Evolutionary conservation across 2,888 invertebrate species (phyloP), one percentile per base, ranked within the genome.

Genomic region (Oscheius onirici): DNA sequence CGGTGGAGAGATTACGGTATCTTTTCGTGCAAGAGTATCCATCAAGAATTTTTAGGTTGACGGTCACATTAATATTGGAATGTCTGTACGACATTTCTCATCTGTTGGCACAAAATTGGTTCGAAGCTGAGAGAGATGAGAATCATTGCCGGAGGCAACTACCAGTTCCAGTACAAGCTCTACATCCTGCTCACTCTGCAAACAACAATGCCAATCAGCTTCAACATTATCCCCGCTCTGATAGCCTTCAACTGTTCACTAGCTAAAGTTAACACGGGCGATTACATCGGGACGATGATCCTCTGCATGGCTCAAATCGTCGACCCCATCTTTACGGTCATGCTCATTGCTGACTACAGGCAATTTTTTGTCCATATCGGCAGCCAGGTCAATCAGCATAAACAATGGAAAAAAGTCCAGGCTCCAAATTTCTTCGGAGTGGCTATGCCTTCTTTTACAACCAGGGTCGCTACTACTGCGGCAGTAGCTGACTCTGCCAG

Each of bases 81-180:
- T 22, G 52, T 5, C 13, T 5, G 6, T 52, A 20, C 6, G 52
- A 13, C 24, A 13, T 22, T 26, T 15, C 22, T 55, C 5, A 15
- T 63, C n/a, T 63, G 63, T 15, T 63, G 49, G 46, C 17, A 22
- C 22, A 46, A 28, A 26, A 63, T 63, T n/a, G 63, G 63, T n/a
- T 11, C 63, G 15, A 46, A 63, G 17, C 17, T 63, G 17, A 46
- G n/a, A n/a, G 34, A 17, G 24, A n/a, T 63, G 1, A 24, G 49
- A 24, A 26, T 24, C 17, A 11, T 17, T 43, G 34, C 46, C 26
- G 20, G 15, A 17, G 8, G 17, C 24, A 58, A 40, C n/a, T 63
- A 63, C 49, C 13, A 26, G 11, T 63, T 63, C 11, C 63, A 63
- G 15, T 17, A 63, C 5, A 46, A 34, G 20, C 46, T 63, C 11